These are phyloP conservation scores for Celastrina argiolus DNA, from an alignment of 2,888 invertebrate species.

Conservation along the genomic window DNA sequence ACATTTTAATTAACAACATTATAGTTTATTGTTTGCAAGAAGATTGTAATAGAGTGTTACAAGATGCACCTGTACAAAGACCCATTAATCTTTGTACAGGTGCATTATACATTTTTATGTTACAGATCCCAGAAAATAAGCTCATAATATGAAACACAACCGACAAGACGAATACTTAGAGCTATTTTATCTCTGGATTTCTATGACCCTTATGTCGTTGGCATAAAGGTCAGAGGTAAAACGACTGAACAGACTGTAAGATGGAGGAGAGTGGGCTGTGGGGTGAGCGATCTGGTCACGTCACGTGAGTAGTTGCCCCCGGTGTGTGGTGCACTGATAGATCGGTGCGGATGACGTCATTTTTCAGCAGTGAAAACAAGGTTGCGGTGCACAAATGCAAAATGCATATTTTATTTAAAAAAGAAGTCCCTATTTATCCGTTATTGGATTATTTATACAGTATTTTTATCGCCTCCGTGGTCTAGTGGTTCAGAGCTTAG, in stretches of 20 bases:
- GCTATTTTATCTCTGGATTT: background rate
- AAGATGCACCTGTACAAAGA: too few species aligned
- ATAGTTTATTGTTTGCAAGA: too few species aligned
- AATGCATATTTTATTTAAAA: too few species aligned
- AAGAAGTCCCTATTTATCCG: too few species aligned
- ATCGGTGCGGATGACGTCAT: background rate
- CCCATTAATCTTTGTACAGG: too few species aligned
- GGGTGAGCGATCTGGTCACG: background rate
- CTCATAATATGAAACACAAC: background rate
- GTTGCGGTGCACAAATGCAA: background rate
- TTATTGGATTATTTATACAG: too few species aligned
- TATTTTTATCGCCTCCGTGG: too few species aligned
- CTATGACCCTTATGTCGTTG: too few species aligned
- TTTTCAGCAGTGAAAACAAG: background rate
- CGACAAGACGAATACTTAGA: background rate
- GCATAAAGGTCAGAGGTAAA: background rate
- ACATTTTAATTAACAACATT: too few species aligned
- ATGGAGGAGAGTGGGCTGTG: background rate
- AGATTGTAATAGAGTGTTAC: too few species aligned
- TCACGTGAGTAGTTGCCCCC: background rate
- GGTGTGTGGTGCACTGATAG: background rate
- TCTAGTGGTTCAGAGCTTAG: too few species aligned
- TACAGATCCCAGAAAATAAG: background rate
- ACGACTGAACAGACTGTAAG: background rate
- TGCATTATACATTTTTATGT: background rate